Percentiles rank a stretch among this genome's conserved stretches.
These are phyloP conservation scores for Plecturocebus donacophilus DNA, from an alignment of 2,113 vertebrate genomes.

Conservation along the genomic window DNA sequence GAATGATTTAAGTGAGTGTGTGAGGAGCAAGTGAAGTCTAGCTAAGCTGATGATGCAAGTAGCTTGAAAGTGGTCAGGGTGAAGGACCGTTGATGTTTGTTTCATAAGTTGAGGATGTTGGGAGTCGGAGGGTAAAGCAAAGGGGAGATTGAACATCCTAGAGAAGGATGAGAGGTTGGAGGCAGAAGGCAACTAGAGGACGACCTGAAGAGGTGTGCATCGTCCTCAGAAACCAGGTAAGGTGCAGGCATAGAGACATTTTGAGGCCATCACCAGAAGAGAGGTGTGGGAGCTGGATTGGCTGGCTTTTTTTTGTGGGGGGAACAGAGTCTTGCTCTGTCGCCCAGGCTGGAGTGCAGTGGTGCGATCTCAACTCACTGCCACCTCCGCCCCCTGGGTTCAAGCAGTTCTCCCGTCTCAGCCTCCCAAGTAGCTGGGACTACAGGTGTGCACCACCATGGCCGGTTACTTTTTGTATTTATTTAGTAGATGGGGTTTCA, in stretches of 20 bases:
- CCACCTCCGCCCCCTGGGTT: too few relatives aligned
- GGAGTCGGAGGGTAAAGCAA: background rate
- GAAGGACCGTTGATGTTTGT: background rate
- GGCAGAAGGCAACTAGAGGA: background rate
- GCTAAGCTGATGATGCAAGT: background rate
- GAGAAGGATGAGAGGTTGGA: background rate
- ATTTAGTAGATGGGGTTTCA: too few relatives aligned
- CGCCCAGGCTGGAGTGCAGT: too few relatives aligned
- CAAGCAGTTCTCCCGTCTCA: too few relatives aligned
- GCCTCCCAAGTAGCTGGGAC: too few relatives aligned
- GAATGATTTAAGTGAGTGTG: background rate
- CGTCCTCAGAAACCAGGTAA: background rate
- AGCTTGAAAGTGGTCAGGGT: background rate
- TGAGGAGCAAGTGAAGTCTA: background rate
- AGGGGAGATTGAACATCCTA: background rate
- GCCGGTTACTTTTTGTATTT: too few relatives aligned
- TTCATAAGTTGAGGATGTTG: background rate
- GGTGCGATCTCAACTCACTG: too few relatives aligned
- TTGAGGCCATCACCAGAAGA: background rate
- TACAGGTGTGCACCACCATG: too few relatives aligned
- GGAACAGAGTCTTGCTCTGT: too few relatives aligned
- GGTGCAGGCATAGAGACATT: background rate
- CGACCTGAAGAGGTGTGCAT: background rate
- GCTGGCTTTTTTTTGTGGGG: background rate
- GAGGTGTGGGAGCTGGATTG: background rate